Evolutionary conservation across 2,797 vertebrate species (phyloP).

Genomic region (Balearica regulorum): DNA sequence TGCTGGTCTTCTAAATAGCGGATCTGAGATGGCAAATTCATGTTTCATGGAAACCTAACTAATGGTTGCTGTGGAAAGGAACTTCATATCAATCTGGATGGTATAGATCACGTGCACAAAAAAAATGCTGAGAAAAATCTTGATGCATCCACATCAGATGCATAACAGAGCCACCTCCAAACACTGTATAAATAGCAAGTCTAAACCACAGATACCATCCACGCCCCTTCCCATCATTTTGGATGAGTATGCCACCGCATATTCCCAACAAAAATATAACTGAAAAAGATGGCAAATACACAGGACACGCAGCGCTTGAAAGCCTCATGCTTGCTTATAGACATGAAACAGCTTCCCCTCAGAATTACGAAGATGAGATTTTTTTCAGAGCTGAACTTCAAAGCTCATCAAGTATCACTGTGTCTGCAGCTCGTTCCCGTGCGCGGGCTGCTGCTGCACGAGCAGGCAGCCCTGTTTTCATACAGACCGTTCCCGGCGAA

Average conservation of each 20-base stretch:
- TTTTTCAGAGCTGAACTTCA: neutral
- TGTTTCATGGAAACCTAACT: slow-evolving; percentile 6
- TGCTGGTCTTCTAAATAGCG: slow-evolving; percentile 24
- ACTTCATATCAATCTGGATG: neutral
- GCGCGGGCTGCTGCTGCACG: neutral
- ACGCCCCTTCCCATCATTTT: slow-evolving; percentile 1
- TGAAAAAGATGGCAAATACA: neutral
- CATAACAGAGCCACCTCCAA: neutral
- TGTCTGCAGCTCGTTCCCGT: neutral
- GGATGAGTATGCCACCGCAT: neutral
- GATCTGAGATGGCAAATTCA: neutral
- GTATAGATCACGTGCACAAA: neutral
- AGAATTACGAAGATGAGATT: neutral
- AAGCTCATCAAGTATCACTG: neutral
- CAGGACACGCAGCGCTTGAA: neutral
- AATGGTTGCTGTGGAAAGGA: neutral
- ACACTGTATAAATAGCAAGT: neutral
- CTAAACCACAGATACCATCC: slow-evolving; percentile 2
- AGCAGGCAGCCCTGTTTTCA: neutral
- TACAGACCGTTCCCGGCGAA: neutral
- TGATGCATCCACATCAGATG: neutral
- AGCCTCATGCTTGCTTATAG: neutral
- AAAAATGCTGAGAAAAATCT: neutral
- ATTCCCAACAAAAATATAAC: neutral
- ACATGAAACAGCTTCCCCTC: neutral